A percentile compares a stretch with the other conserved stretches of the same genome.
Evolutionary conservation across 2,797 vertebrate genomes (phyloP).

Genomic region (Halcyon chelicuti): DNA sequence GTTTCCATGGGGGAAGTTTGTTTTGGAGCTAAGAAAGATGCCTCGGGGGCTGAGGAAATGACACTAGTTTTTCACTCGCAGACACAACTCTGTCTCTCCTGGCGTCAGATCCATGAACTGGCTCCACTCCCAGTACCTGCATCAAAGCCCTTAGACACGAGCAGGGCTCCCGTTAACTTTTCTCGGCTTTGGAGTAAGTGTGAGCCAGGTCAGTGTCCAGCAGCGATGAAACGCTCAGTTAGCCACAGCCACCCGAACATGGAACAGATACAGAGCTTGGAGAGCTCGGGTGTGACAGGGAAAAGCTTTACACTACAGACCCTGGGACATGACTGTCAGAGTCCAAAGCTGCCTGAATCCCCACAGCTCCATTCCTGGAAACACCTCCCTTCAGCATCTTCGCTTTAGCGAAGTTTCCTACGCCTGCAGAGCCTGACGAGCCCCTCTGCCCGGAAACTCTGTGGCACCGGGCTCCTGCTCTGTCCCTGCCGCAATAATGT

Average conservation of each 20-base stretch:
- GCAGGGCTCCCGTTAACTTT: background rate
- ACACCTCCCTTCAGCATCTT: background rate
- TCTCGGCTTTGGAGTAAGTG: background rate
- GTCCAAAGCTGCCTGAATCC: background rate
- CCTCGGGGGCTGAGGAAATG: background rate
- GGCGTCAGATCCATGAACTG: background rate
- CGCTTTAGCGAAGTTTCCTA: background rate
- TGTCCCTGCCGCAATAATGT: accelerated
- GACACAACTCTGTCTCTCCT: background rate
- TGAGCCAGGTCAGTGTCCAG: background rate
- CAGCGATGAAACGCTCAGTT: accelerated
- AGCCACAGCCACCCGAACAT: background rate
- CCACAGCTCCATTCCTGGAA: background rate
- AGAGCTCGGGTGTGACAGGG: accelerated
- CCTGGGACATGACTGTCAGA: background rate
- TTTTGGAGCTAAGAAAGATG: background rate
- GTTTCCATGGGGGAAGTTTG: background rate
- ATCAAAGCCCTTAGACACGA: background rate
- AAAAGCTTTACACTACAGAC: background rate
- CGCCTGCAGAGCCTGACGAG: background rate
- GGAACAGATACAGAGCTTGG: accelerated
- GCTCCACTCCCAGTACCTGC: background rate
- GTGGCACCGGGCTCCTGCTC: background rate
- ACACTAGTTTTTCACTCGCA: background rate
- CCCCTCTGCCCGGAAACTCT: accelerated